Base-by-base conservation (phyloP, 2,888 invertebrate species). In the Xanthostigma xanthostigma region DNA sequence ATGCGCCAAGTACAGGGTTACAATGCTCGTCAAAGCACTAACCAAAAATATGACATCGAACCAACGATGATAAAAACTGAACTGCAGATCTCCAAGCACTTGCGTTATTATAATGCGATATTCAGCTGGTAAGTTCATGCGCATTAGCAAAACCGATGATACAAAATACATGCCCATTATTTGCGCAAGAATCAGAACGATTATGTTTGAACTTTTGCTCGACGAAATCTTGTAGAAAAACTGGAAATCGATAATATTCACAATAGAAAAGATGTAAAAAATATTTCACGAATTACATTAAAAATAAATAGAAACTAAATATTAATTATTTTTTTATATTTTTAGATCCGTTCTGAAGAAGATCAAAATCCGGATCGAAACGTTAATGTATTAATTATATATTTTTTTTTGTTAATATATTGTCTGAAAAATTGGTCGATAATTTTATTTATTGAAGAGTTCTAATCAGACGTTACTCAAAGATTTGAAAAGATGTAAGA, bases 151-250 rank as follows among this genome's bases (percentile, higher is more conserved):
- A 0, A 98, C 97, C 0, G 93, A 95, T 0, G 96, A 96, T 47
- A 97, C 92, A 70, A 98, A 98, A 64, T 98, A 98, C 97, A 98
- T 98, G 38, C 97, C 97, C 98, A 99, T 98, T 58, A 98, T 89
- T 72, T 98, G 96, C 1, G 97, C 98, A 41, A 98, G 72, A 53
- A 94, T 84, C 45, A 99, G 68, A 3, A 99, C 97, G 56, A 98
- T 96, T 49, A 98, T 86, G 65, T 97, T 97, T 9, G 97, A 97
- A 4, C 96, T 97, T 68, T 97, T 97, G 56, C 91, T 94, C 57
- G 95, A 97, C 0, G 97, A 96, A 61, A 99, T 95, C 60, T 95
- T 93, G 72, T 98, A 96, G 76, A 98, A 99, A 66, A 98, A 98
- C 93, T 95, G 75, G 52, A 79, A 76, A 46, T 58, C 12, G 8